Conservation (phyloP, 2,797 vertebrate genomes). For the Neomorphus geoffroyi region DNA sequence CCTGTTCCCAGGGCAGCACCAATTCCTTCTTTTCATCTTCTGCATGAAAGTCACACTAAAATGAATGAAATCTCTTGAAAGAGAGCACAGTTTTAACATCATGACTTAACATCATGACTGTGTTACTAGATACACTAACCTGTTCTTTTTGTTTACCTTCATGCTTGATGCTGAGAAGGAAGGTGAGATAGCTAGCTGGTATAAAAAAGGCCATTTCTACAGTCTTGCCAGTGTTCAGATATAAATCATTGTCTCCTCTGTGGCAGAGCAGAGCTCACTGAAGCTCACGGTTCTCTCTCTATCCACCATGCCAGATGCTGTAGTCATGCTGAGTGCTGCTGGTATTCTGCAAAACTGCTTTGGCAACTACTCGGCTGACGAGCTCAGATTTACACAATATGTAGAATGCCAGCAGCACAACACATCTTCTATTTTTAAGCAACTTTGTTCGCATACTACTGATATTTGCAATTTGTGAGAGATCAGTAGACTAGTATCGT, state of each 20-base stretch:
- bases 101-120: background rate
- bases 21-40: background rate
- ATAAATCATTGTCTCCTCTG: background rate
- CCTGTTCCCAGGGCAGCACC: background rate
- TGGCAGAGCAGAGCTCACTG: background rate
- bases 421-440: constrained; percentile 52
- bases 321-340: background rate
- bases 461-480: constrained; percentile 21
- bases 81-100: background rate
- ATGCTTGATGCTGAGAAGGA: background rate
- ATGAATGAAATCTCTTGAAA: background rate
- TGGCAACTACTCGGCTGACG: constrained; percentile 19
- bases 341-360: constrained; percentile 21
- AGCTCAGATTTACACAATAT: constrained; percentile 44
- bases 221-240: background rate
- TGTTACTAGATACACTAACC: background rate
- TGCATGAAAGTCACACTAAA: background rate
- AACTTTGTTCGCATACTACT: constrained; percentile 8
- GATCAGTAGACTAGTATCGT: background rate
- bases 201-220: background rate
- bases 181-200: background rate
- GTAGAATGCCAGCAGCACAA: constrained; percentile 39
- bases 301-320: background rate
- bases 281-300: background rate
- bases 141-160: background rate